Base-by-base conservation (phyloP, 2,888 invertebrate species). In the Drosophila hawaiiensis region DNA sequence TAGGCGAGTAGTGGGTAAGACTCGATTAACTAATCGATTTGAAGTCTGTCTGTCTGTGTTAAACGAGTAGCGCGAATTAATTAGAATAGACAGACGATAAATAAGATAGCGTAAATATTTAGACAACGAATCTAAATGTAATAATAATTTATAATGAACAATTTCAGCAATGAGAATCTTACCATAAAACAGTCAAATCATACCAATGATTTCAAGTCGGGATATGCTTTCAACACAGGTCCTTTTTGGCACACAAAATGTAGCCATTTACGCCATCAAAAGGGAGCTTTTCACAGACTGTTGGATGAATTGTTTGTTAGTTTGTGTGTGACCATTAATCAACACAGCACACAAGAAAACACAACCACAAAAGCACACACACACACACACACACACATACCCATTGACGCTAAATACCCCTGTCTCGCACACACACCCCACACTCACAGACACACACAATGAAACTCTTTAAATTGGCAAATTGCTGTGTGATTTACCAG, bases 401-500 rank as follows among this genome's bases (percentile, higher is more conserved):
- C 72, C 76, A 67, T 35, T 66, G 63, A 53, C 65, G 67, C 66
- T 67, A 78, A 82, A 67, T 80, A 67, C 66, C 71, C 60, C 41
- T 52, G 49, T 49, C 50, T 56, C 22, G 49, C 31, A 61, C 52
- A 53, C 50, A 56, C 52, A 56, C 33, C 41, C 37, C 56, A 50
- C 22, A 41, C 25, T 39, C 22, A 53, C 39, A 47, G 39, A 63
- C 56, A 69, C 50, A 28, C 31, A 66, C 43, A 66, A 66, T 68
- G 61, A 53, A 76, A 76, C 72, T 80, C 68, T 86, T 84, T 70
- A 83, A 91, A 90, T 90, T 91, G 89, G 86, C 86, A 91, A 89
- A 90, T 91, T 91, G 85, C 80, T 85, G 87, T 88, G 87, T 91
- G 90, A 90, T 86, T 91, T 89, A 89, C 76, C 84, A 82, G 79